Evolutionary conservation across 2,113 vertebrate species (phyloP), one percentile per base, ranked within the genome.

Genomic region (Corythornis madagascariensis): DNA sequence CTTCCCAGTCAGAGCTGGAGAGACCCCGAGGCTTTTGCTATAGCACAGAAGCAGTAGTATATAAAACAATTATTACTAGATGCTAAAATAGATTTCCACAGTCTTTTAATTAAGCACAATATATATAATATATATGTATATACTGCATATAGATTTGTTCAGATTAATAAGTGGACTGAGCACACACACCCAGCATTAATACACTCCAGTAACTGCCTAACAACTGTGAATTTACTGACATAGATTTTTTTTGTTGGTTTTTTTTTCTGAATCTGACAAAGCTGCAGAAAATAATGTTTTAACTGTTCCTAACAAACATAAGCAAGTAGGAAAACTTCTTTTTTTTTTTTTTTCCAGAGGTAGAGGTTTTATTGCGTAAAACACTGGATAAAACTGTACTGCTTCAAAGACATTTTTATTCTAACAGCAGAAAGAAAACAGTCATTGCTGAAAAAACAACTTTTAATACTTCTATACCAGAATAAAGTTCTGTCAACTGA

Each of bases 301-400:
- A 85, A 85, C 86, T 86, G 91, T 89, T 97, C 82, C 92, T 95
- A 89, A 89, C 79, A 95, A 96, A 97, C 83, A 94, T 91, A 96
- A 95, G 93, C 48, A 80, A 97, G 82, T 93, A 96, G 94, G 96
- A 96, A 97, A 96, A 96, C 95, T 93, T 83, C 38, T 38, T 38
- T 91, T 97, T 73, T 95, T 94, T 89, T 83, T 96, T 93, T 50
- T 50, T 50, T 89, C 80, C 97, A 98, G 98, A 99, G 98, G 98
- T 98, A 98, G 98, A 98, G 98, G 97, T 98, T 99, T 99, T 98
- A 98, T 99, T 98, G 98, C 97, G 96, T 97, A 98, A 98, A 98
- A 98, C 98, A 99, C 97, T 94, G 96, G 97, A 98, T 98, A 97
- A 98, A 98, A 98, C 97, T 93, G 95, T 97, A 98, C 97, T 98